phyloP scores from a whole-genome alignment of 2,113 vertebrate genomes.

The Bettongia penicillata region DNA sequence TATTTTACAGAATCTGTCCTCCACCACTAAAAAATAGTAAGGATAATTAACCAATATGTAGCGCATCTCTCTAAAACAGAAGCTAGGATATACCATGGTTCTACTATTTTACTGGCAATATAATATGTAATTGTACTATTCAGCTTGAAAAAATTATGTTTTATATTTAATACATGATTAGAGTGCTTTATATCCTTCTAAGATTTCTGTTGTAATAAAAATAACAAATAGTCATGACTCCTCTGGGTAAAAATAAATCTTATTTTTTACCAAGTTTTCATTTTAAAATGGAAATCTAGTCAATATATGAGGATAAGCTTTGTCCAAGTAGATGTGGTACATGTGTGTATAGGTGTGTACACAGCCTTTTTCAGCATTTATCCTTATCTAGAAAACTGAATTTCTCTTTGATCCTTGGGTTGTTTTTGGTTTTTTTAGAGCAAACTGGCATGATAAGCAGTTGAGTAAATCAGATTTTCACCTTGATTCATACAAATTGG shows the following conservation, averaged over 20 bases:
- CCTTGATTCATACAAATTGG: constrained; percentile 4
- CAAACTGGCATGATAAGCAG: constrained; percentile 46
- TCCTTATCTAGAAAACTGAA: not conserved
- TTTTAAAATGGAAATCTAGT: not conserved
- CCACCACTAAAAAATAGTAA: not conserved
- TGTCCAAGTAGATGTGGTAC: not conserved
- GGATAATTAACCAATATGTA: not conserved
- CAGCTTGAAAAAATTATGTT: not conserved
- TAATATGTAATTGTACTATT: not conserved
- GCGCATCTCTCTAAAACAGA: not conserved
- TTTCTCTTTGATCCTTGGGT: constrained; percentile 15
- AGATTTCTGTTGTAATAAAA: not conserved
- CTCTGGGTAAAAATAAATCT: not conserved
- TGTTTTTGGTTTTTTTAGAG: constrained; percentile 9
- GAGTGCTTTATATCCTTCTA: not conserved
- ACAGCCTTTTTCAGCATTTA: not conserved
- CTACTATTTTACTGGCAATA: not conserved
- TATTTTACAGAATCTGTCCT: not conserved
- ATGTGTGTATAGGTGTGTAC: not conserved
- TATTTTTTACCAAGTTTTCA: not conserved
- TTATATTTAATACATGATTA: not conserved
- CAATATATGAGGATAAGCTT: not conserved
- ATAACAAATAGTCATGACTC: not conserved
- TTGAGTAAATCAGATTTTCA: constrained; percentile 58
- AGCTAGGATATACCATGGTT: not conserved